Base-by-base conservation (phyloP, 2,888 invertebrate genomes). In the Agrypnus murinus region DNA sequence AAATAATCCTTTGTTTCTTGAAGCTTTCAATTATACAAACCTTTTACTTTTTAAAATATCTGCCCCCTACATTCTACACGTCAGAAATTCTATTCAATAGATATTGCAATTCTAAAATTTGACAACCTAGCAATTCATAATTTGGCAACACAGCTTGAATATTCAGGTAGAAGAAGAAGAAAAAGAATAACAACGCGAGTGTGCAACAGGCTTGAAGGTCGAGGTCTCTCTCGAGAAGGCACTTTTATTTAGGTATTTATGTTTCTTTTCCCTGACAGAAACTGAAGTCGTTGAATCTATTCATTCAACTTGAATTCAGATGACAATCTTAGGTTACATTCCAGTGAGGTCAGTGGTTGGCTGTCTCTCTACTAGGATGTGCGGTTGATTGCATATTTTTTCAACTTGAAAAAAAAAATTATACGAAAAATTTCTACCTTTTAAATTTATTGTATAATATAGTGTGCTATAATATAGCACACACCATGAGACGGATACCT, bases 251-350 rank as follows among this genome's bases (percentile, higher is more conserved):
- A 66, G 57, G 62, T 71, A 71, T 71, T 71, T 71, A 74, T 70
- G 74, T 65, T 25, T 71, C 69, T 71, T 69, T 73, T 71, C 74
- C 72, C 71, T 75, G 75, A 76, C 74, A 75, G 77, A 71, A 25
- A 74, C 72, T 72, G 77, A 75, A 72, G 75, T 72, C 77, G 75
- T 76, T 75, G 74, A 73, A 75, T 78, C 76, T 77, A 78, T 77
- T 78, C 77, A 78, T 78, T 78, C 76, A 78, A 71, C 74, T 73
- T 75, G 75, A 75, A 77, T 77, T 75, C 76, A 75, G 77, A 78
- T 78, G 78, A 78, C 78, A 78, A 78, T 78, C 78, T 77, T 73
- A 65, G 67, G 75, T 74, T 76, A 77, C 77, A 77, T 78, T 77
- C 78, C 78, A 69, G 60, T 65, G 75, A 77, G 78, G 78, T 78